Evolutionary conservation across 2,113 vertebrate species (phyloP), one percentile per base, ranked within the genome.

Genomic region (Ancistrus triradiatus): DNA sequence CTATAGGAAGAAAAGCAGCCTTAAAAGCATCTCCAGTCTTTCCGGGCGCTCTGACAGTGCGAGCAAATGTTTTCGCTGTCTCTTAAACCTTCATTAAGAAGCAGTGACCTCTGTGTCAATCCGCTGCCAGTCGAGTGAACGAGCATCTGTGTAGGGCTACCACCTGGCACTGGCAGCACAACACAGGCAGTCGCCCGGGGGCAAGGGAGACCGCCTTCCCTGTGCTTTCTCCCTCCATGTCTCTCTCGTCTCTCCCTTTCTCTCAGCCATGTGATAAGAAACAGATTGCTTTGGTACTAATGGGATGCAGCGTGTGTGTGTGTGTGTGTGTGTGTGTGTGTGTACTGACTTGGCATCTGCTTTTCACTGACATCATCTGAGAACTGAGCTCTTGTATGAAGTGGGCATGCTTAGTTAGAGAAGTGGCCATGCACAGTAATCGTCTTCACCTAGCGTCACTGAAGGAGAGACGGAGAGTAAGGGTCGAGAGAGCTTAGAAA

Each of bases 281-380:
- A 68, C 70, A 70, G 68, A 71, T 73, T 70, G 55, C 57, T 53
- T 55, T 61, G 44, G 50, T 58, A 24, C 37, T 67, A 50, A 59
- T 53, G 27, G 44, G 65, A 60, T 49, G 38, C 51, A 40, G 40
- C 11, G 44, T 59, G 59, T 63, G 49, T 35, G 50, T 44, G 55
- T 52, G 55, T 42, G 21, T 33, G 50, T 38, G 61, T 44, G 56
- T 42, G 19, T 66, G 53, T 50, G n/a, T 7, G 60, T 24, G 11
- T 19, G 21, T 77, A 61, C 69, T 78, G 25, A 50, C 74, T 69
- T 74, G 78, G 74, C 79, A 82, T 83, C 81, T 85, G 79, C 49
- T 78, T 73, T 74, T 81, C 82, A 84, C 75, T 78, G 78, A 68
- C 51, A 47, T 78, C 73, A 79, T 82, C 72, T 80, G 74, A 81